phyloP scores from a whole-genome alignment of 2,113 vertebrate genomes.

The Mastomys natalensis region DNA sequence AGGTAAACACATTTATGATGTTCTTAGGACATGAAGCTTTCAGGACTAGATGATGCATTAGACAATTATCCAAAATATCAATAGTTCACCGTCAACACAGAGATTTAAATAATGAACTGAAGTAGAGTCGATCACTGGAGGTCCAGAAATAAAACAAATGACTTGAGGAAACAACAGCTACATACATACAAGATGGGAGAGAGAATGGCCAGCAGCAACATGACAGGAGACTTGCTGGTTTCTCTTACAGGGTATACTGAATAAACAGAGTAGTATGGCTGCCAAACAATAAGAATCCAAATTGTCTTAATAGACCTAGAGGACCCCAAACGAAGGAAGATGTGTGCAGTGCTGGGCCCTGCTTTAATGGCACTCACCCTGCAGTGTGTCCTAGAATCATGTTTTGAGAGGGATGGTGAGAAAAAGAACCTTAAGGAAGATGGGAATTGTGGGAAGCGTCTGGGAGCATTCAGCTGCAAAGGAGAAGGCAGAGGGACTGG shows the following conservation, averaged over 20 bases:
- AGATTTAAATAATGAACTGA: conserved; percentile 31
- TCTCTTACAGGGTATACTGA: background rate
- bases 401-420: background rate
- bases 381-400: background rate
- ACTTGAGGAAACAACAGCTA: background rate
- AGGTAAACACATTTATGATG: background rate
- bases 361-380: background rate
- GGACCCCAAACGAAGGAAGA: background rate
- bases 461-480: background rate
- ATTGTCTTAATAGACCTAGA: background rate
- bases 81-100: background rate
- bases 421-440: background rate
- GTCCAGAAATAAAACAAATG: background rate
- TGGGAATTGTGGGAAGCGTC: background rate
- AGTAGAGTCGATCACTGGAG: background rate
- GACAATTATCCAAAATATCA: background rate
- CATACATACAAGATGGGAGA: background rate
- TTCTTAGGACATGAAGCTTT: background rate
- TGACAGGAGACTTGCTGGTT: background rate
- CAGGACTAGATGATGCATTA: background rate
- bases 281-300: background rate
- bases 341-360: background rate
- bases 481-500: background rate
- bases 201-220: background rate
- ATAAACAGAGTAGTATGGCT: background rate